phyloP scores from a whole-genome alignment of 2,888 invertebrate species.

The Hecatera dysodea region DNA sequence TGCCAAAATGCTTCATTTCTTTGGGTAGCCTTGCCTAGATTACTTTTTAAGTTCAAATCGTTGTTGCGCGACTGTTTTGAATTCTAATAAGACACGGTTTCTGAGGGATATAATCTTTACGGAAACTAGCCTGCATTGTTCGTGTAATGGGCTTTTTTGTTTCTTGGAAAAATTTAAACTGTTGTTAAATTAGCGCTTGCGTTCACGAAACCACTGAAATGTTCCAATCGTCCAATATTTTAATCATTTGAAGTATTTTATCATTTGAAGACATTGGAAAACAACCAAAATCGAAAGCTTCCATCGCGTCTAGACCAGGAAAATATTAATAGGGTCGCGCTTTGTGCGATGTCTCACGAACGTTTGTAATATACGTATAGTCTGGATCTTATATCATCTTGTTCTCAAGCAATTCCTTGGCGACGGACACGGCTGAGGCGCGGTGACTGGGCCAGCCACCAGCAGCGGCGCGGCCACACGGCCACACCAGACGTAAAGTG shows the following conservation, averaged over 20 bases:
- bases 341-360: slow-evolving; percentile 28
- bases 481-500: slow-evolving; percentile 73
- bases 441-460: slow-evolving; percentile 72
- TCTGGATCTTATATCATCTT: slow-evolving; percentile 65
- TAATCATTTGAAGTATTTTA: not conserved
- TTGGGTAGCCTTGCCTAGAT: slow-evolving; percentile 33
- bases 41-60: slow-evolving; percentile 35
- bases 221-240: not conserved
- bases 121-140: slow-evolving; percentile 32
- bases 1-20: slow-evolving; percentile 18
- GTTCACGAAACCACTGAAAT: not conserved
- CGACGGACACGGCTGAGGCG: slow-evolving; percentile 56
- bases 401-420: slow-evolving; percentile 65
- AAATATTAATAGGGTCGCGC: slow-evolving; percentile 25
- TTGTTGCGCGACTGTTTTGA: slow-evolving; percentile 12
- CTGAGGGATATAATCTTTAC: slow-evolving; percentile 31
- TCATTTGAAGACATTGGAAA: slow-evolving; percentile 5
- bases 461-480: slow-evolving; percentile 39
- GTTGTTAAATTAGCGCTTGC: not conserved
- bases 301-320: slow-evolving; percentile 11
- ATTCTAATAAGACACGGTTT: slow-evolving; percentile 25
- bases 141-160: slow-evolving; percentile 14
- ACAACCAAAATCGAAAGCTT: slow-evolving; percentile 8
- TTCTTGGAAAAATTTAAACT: slow-evolving; percentile 2
- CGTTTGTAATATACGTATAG: slow-evolving; percentile 51